A percentile compares a stretch with the other conserved stretches of the same genome.
These are phyloP conservation scores for Stigmatopora argus DNA, from an alignment of 2,113 vertebrate genomes.

Conservation along the genomic window DNA sequence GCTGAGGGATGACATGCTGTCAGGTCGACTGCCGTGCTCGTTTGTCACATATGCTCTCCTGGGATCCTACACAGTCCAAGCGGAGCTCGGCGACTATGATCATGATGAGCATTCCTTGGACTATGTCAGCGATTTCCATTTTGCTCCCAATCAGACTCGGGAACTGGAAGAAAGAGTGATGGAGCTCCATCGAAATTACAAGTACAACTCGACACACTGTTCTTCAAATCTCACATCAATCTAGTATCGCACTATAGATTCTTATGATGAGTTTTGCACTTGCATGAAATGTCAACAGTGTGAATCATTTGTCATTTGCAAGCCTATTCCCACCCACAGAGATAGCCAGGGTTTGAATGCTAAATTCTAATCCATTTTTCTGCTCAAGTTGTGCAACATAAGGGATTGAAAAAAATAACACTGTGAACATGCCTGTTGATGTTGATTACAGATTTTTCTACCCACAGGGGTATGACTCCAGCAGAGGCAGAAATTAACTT, in stretches of 20 bases:
- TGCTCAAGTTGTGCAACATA: slow-evolving; percentile 11
- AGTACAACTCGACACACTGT: slow-evolving; percentile 60
- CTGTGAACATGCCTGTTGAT: slow-evolving; percentile 15
- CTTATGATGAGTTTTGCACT: slow-evolving; percentile 1
- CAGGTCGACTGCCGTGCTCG: slow-evolving; percentile 92
- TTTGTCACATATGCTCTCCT: slow-evolving; percentile 94
- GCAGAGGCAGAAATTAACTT: slow-evolving; percentile 98
- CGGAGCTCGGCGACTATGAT: slow-evolving; percentile 90
- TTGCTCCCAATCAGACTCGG: slow-evolving; percentile 91
- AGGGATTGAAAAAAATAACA: slow-evolving; percentile 18
- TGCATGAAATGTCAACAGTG: slow-evolving; percentile 22
- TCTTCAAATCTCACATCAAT: slow-evolving; percentile 15
- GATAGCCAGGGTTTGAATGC: slow-evolving; percentile 13
- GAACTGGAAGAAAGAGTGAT: slow-evolving; percentile 96
- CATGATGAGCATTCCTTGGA: slow-evolving; percentile 84
- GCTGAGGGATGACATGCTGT: slow-evolving; percentile 95
- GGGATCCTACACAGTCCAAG: slow-evolving; percentile 92
- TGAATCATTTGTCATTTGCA: slow-evolving; percentile 17
- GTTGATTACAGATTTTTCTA: slow-evolving; percentile 34
- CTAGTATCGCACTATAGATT: neutral
- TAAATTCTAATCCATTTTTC: neutral
- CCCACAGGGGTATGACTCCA: slow-evolving; percentile 87
- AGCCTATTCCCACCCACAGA: slow-evolving; percentile 9
- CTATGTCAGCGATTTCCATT: slow-evolving; percentile 88
- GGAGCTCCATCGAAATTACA: slow-evolving; percentile 95